Evolutionary conservation across 2,888 invertebrate species (phyloP).

Genomic region (Ferrisia virgata): DNA sequence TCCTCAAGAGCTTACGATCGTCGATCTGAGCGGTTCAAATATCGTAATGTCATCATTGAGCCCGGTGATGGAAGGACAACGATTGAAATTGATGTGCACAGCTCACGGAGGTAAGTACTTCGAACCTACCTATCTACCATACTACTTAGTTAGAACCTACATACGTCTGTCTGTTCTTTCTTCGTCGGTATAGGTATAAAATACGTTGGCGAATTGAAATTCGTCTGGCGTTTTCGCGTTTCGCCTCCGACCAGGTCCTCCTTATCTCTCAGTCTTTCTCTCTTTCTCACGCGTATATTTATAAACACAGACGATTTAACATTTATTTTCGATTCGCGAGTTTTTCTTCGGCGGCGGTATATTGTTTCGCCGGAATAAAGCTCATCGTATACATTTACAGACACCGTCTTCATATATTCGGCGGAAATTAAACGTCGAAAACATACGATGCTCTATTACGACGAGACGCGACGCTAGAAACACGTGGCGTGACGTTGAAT

Average conservation of each 20-base stretch:
- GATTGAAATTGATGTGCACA: slow-evolving; percentile 43
- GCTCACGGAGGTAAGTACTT: slow-evolving; percentile 44
- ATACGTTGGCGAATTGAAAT: neutral
- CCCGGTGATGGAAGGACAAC: slow-evolving; percentile 43
- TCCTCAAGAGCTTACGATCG: slow-evolving; percentile 28
- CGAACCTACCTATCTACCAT: neutral
- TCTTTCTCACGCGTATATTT: neutral
- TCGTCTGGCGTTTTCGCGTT: neutral
- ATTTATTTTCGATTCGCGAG: neutral
- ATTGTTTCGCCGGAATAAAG: neutral
- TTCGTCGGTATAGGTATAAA: too few relatives aligned
- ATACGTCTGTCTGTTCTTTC: too few relatives aligned
- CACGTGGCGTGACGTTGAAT: neutral
- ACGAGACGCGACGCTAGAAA: too few relatives aligned
- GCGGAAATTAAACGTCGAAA: slow-evolving; percentile 22
- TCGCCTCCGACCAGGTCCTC: neutral
- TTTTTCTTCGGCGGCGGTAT: neutral
- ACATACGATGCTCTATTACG: slow-evolving; percentile 6
- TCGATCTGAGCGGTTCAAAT: slow-evolving; percentile 3
- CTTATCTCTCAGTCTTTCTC: too few relatives aligned
- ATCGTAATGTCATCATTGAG: slow-evolving; percentile 4
- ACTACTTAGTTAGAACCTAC: too few relatives aligned
- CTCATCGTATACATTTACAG: neutral
- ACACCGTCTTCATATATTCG: neutral
- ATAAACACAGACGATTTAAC: neutral